Evolutionary conservation across 2,797 vertebrate genomes (phyloP).

Genomic region (Discoglossus pictus): DNA sequence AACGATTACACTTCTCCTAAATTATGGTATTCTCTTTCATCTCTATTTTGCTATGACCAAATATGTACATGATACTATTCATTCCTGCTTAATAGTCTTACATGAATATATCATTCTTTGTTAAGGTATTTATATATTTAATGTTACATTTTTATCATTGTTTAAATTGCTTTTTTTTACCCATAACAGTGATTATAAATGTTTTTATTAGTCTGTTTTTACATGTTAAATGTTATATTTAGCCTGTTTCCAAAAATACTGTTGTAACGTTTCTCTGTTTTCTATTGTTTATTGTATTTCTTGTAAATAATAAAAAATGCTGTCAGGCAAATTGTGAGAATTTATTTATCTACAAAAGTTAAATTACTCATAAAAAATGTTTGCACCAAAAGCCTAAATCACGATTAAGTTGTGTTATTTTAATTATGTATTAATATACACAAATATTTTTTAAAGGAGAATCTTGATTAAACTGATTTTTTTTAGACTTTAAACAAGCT

Average conservation of each 20-base stretch:
- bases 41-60: slow-evolving; percentile 31
- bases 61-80: slow-evolving; percentile 11
- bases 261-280: slow-evolving; percentile 17
- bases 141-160: slow-evolving; percentile 22
- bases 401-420: too few relatives aligned
- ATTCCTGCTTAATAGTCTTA: slow-evolving; percentile 19
- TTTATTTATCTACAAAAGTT: too few relatives aligned
- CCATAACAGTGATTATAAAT: slow-evolving; percentile 8
- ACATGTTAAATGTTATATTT: slow-evolving; percentile 17
- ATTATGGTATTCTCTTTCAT: too few relatives aligned
- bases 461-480: too few relatives aligned
- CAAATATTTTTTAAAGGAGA: too few relatives aligned
- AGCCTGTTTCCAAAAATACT: not conserved
- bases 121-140: not conserved
- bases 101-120: not conserved
- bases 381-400: too few relatives aligned
- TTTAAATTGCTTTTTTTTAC: slow-evolving; percentile 35
- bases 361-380: too few relatives aligned
- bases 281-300: slow-evolving; percentile 30
- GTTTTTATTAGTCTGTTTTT: slow-evolving; percentile 22
- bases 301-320: too few relatives aligned
- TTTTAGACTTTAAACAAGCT: too few relatives aligned
- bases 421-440: too few relatives aligned
- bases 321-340: too few relatives aligned
- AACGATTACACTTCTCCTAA: too few relatives aligned